phyloP scores from a whole-genome alignment of 2,113 vertebrate genomes.

The Crotalus tigris region DNA sequence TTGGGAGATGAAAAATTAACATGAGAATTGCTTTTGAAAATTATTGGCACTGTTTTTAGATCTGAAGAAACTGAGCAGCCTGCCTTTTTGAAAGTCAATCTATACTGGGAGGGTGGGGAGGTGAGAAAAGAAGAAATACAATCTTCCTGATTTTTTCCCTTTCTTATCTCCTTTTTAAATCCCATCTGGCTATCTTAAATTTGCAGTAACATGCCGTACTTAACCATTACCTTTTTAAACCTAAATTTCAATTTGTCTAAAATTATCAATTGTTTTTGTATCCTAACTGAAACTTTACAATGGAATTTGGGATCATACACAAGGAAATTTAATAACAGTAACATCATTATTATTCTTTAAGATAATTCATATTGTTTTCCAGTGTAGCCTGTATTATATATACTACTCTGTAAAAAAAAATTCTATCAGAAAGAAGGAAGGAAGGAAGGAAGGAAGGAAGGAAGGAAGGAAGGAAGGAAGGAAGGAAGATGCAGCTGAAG shows the following conservation, averaged over 20 bases:
- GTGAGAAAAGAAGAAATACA: constrained; percentile 1
- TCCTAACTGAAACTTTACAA: constrained; percentile 52
- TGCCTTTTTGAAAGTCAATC: background rate
- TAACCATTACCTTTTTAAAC: constrained; percentile 34
- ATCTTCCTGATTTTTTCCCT: background rate
- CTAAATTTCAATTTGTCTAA: constrained; percentile 41
- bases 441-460: background rate
- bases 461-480: background rate
- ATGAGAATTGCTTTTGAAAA: constrained; percentile 18
- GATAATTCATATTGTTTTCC: background rate
- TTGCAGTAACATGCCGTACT: constrained; percentile 18
- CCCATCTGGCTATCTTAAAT: constrained; percentile 40
- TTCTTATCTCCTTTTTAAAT: constrained; percentile 30
- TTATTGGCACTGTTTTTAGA: constrained; percentile 17
- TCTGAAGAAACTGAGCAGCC: constrained; percentile 39
- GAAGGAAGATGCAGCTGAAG: background rate
- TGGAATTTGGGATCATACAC: constrained; percentile 52
- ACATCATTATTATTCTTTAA: constrained; percentile 48
- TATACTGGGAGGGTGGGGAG: background rate
- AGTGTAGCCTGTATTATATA: background rate
- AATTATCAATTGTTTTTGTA: constrained; percentile 48
- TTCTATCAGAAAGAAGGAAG: no score
- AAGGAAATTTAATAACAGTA: constrained; percentile 52
- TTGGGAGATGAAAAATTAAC: background rate
- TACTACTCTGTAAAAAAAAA: background rate